These are phyloP conservation scores for Stictocephala bisonia DNA, from an alignment of 2,888 invertebrate genomes.

Conservation along the genomic window DNA sequence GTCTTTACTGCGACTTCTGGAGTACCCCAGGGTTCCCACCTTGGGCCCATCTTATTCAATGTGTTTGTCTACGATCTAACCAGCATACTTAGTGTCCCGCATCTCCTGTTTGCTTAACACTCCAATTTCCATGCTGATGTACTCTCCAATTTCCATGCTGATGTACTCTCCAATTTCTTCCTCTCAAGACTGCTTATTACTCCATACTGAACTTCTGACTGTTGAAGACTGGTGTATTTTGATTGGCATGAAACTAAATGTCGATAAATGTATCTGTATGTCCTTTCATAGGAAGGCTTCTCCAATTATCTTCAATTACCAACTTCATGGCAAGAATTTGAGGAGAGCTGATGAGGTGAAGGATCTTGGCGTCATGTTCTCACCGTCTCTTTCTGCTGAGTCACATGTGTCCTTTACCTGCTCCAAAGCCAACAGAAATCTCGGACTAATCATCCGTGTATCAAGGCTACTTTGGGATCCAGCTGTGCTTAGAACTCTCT, in stretches of 20 bases:
- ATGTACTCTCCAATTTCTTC: not conserved
- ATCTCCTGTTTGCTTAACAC: not conserved
- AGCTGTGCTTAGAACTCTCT: not conserved
- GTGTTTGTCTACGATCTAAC: constrained; percentile 6
- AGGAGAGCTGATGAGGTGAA: not conserved
- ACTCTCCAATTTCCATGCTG: too few relatives aligned
- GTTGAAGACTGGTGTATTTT: not conserved
- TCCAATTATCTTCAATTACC: not conserved
- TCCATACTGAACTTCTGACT: not conserved
- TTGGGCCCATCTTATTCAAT: constrained; percentile 11
- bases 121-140: too few relatives aligned
- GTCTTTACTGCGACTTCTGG: not conserved
- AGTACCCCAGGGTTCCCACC: constrained; percentile 15
- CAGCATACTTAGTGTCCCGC: not conserved
- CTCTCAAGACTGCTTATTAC: not conserved
- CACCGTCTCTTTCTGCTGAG: not conserved
- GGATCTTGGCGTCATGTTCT: constrained; percentile 4
- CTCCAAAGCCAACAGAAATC: not conserved
- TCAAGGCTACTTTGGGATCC: not conserved
- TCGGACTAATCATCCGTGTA: not conserved
- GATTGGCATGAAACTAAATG: constrained; percentile 5
- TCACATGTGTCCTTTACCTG: not conserved
- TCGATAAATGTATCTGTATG: not conserved
- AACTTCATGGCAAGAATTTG: not conserved
- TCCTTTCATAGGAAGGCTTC: not conserved